phyloP scores from a whole-genome alignment of 2,888 invertebrate genomes.

The Synergus gifuensis region DNA sequence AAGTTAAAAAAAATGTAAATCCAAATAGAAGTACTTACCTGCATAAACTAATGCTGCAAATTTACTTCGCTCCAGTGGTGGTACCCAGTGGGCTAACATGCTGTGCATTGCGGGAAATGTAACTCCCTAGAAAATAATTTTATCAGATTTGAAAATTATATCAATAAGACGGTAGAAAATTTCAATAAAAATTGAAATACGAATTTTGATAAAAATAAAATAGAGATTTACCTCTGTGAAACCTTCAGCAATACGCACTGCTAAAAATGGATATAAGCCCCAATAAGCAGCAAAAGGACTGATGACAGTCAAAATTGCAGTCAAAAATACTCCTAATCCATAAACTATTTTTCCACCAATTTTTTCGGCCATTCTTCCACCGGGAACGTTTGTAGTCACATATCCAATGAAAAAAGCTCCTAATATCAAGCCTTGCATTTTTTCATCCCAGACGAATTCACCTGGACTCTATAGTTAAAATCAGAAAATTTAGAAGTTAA shows the following conservation, averaged over 20 bases:
- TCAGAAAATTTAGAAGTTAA: background rate
- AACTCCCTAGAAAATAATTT: slow-evolving; percentile 82
- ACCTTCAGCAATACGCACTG: slow-evolving; percentile 89
- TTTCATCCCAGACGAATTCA: slow-evolving; percentile 88
- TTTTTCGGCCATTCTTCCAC: slow-evolving; percentile 90
- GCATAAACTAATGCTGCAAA: slow-evolving; percentile 93
- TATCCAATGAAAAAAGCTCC: slow-evolving; percentile 93
- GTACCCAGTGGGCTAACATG: slow-evolving; percentile 95
- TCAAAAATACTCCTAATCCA: slow-evolving; percentile 89
- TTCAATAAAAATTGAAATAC: background rate
- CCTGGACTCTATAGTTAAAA: slow-evolving; percentile 80
- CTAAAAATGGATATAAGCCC: slow-evolving; percentile 83
- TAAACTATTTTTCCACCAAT: slow-evolving; percentile 93
- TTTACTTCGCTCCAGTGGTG: slow-evolving; percentile 93
- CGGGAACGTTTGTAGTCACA: slow-evolving; percentile 89
- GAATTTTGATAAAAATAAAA: background rate
- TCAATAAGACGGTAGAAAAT: slow-evolving; percentile 19
- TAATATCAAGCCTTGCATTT: slow-evolving; percentile 88
- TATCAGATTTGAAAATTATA: slow-evolving; percentile 22
- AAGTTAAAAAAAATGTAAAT: background rate
- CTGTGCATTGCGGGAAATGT: slow-evolving; percentile 97
- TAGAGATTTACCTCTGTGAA: slow-evolving; percentile 84
- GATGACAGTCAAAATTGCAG: slow-evolving; percentile 89
- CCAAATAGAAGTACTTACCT: slow-evolving; percentile 77
- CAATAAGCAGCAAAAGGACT: slow-evolving; percentile 89